These are phyloP conservation scores for Chrysogorgia sp. DNA, from an alignment of 92 coral and sea anemone species.

Conservation along the genomic window DNA sequence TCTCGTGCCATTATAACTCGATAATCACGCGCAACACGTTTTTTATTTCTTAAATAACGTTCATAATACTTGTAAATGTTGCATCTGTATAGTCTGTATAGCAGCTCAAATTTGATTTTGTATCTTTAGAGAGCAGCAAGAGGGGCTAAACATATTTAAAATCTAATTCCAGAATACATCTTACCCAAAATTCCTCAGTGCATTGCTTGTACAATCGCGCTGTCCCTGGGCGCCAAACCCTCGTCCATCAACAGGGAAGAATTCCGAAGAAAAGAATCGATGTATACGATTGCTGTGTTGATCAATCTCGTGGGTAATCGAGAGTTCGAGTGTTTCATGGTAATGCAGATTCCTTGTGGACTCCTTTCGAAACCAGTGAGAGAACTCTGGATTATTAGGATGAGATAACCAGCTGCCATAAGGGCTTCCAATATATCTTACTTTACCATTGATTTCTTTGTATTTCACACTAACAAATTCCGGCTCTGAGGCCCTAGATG, in stretches of 20 bases:
- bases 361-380: slow-evolving; percentile 77
- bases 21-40: too few relatives aligned
- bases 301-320: slow-evolving; percentile 67
- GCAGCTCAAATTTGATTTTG: too few relatives aligned
- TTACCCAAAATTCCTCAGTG: slow-evolving; percentile 94
- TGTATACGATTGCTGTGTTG: slow-evolving; percentile 66
- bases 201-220: slow-evolving; percentile 86
- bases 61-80: background rate
- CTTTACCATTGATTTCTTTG: slow-evolving; percentile 57
- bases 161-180: background rate
- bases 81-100: too few relatives aligned
- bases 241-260: slow-evolving; percentile 92
- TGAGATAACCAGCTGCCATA: slow-evolving; percentile 88
- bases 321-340: slow-evolving; percentile 65
- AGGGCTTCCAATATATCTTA: slow-evolving; percentile 82
- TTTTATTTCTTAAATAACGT: too few relatives aligned
- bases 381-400: slow-evolving; percentile 64
- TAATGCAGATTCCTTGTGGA: slow-evolving; percentile 65
- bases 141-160: background rate
- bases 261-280: slow-evolving; percentile 68
- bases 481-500: slow-evolving; percentile 67
- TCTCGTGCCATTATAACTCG: too few relatives aligned
- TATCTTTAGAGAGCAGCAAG: too few relatives aligned
- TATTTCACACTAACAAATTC: slow-evolving; percentile 80
- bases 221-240: slow-evolving; percentile 98